These are phyloP conservation scores for Coracopsis vasa DNA, from an alignment of 2,113 vertebrate genomes.

Conservation along the genomic window DNA sequence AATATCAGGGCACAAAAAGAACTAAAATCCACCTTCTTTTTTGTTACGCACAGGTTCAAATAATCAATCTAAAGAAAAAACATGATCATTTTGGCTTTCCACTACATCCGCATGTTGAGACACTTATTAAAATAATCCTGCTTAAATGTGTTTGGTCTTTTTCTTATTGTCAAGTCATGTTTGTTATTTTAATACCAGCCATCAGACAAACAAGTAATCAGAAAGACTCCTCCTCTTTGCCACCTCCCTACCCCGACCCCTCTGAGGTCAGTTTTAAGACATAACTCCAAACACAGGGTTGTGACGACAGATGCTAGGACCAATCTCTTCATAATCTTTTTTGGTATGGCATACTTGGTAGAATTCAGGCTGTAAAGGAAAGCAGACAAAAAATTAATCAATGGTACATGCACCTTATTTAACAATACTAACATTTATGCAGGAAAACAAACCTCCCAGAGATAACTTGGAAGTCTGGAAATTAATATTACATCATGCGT, in stretches of 20 bases:
- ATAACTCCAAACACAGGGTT: conserved; percentile 99
- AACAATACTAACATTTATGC: neutral
- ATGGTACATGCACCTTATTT: accelerated
- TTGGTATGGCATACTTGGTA: conserved; percentile 99
- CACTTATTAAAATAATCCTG: conserved; percentile 83
- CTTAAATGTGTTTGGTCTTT: conserved; percentile 83
- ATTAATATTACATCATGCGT: accelerated
- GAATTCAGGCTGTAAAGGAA: conserved; percentile 89
- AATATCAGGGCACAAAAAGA: conserved; percentile 82
- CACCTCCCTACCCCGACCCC: conserved; percentile 65
- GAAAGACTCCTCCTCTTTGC: conserved; percentile 70
- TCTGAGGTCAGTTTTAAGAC: conserved; percentile 84
- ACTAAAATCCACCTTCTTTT: conserved; percentile 82
- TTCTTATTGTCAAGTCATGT: conserved; percentile 77
- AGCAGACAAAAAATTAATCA: neutral
- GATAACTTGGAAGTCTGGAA: neutral
- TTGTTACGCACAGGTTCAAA: conserved; percentile 76
- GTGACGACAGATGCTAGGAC: conserved; percentile 99
- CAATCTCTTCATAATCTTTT: conserved; percentile 99
- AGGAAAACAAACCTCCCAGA: neutral
- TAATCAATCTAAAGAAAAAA: conserved; percentile 80
- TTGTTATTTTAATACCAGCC: conserved; percentile 77
- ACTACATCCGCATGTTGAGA: conserved; percentile 80
- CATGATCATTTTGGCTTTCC: conserved; percentile 78
- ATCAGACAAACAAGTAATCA: conserved; percentile 80